Conservation (phyloP, 2,113 vertebrate species). For the Dromiciops gliroides region DNA sequence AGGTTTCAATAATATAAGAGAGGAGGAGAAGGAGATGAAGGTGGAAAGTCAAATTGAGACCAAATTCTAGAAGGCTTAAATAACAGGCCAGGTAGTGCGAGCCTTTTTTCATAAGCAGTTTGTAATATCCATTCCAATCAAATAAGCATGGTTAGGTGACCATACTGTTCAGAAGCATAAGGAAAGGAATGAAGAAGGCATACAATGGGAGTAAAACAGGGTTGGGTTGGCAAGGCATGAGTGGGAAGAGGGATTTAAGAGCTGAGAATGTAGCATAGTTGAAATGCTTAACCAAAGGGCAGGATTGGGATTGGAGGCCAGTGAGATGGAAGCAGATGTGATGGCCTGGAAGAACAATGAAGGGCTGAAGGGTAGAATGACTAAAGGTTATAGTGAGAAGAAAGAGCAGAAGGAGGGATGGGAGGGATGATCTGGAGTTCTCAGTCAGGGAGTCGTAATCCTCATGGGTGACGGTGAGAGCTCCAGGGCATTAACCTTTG, state of each 20-base stretch:
- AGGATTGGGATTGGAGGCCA: background rate
- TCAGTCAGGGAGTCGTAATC: background rate
- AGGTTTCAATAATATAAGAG: too few species aligned
- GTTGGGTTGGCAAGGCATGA: background rate
- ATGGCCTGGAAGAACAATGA: background rate
- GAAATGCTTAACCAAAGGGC: background rate
- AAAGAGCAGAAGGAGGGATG: background rate
- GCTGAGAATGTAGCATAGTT: background rate
- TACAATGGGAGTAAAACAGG: background rate
- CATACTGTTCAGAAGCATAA: background rate
- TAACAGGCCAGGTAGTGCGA: background rate
- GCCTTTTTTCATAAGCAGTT: background rate
- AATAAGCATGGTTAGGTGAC: background rate
- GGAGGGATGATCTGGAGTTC: background rate
- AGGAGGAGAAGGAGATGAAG: background rate
- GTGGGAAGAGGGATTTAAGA: background rate
- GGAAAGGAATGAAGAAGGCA: background rate
- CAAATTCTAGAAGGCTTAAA: background rate
- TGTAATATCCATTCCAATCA: background rate
- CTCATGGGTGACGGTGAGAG: background rate
- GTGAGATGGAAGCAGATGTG: background rate
- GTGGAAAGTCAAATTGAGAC: background rate
- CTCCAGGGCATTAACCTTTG: background rate
- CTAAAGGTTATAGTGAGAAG: background rate
- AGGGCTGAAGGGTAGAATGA: background rate